A percentile compares a stretch with the other conserved stretches of the same genome.
Evolutionary conservation across 92 coral and sea anemone species (phyloP).

Genomic region (Phenganax subtilis): DNA sequence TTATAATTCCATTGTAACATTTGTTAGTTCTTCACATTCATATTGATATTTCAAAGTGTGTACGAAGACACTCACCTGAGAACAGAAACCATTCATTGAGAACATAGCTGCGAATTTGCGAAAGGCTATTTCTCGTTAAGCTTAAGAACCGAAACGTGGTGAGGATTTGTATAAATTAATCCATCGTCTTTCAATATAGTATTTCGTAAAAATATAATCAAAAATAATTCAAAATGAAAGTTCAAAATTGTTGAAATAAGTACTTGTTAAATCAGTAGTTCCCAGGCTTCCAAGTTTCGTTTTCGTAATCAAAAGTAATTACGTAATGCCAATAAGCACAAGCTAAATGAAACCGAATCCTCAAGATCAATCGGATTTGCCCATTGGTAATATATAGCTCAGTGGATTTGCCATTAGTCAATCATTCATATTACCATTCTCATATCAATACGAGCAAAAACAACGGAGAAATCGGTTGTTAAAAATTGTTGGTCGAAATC

Average conservation of each 20-base stretch:
- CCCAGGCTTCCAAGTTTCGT: background rate
- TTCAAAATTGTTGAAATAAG: background rate
- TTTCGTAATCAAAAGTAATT: background rate
- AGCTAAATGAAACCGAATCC: too few relatives aligned
- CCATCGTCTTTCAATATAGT: background rate
- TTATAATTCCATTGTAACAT: background rate
- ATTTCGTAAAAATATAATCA: background rate
- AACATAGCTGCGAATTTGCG: slow-evolving; percentile 9
- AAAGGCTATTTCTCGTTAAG: background rate
- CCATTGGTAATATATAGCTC: too few relatives aligned
- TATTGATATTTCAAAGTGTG: background rate
- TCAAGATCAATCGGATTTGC: too few relatives aligned
- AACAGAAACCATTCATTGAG: slow-evolving; percentile 33
- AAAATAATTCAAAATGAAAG: background rate
- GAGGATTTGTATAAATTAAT: background rate
- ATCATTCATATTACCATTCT: too few relatives aligned
- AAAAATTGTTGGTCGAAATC: too few relatives aligned
- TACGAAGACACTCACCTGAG: slow-evolving; percentile 11
- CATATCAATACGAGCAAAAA: too few relatives aligned
- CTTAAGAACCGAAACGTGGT: background rate
- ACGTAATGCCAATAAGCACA: too few relatives aligned
- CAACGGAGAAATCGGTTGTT: too few relatives aligned
- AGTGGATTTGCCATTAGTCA: too few relatives aligned
- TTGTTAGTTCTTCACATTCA: background rate
- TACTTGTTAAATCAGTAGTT: background rate